Base-by-base conservation (phyloP, 2,888 invertebrate genomes). In the Cordilura impudica region DNA sequence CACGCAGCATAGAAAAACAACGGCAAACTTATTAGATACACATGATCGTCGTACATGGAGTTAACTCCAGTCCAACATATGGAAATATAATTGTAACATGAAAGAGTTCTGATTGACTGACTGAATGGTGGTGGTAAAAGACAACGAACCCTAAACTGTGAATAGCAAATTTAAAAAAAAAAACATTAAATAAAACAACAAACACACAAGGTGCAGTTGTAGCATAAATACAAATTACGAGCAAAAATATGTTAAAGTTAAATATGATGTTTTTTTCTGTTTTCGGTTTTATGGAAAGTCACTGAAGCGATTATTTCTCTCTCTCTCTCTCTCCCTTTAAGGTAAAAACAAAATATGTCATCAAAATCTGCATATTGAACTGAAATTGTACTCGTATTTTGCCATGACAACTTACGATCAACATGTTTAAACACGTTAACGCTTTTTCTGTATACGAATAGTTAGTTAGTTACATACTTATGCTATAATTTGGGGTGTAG, bases 131-230 rank as follows among this genome's bases (percentile, higher is more conserved):
- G 39, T 51, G 54, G 45, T 19, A 75, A 60, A 75, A 49, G 71
- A 45, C 75, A 79, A 79, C 75, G 75, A 79, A 79, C 79, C 71
- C 71, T 69, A 75, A 79, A 75, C 71, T 61, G 26, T 63, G 56
- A 71, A 79, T 74, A 54, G 18, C 18, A 66, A 74, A 70, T 61
- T 39, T 23, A 43, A 61, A 39, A 39, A 2, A 31, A 31, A 31
- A 31, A 4, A 45, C 14, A 49, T n/a, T n/a, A n/a, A n/a, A n/a
- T n/a, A n/a, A n/a, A n/a, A n/a, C n/a, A 35, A 56, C 31, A 23
- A 16, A 56, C 67, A 53, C 29, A 72, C 43, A 75, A 75, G 71
- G 71, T 79, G 79, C 71, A 79, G 79, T 75, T 75, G 35, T 12
- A 58, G 43, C 58, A 63, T 26, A 56, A 67, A 26, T 61, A 31